Evolutionary conservation across 2,113 vertebrate species (phyloP), one percentile per base, ranked within the genome.

Genomic region (Alexandromys fortis): DNA sequence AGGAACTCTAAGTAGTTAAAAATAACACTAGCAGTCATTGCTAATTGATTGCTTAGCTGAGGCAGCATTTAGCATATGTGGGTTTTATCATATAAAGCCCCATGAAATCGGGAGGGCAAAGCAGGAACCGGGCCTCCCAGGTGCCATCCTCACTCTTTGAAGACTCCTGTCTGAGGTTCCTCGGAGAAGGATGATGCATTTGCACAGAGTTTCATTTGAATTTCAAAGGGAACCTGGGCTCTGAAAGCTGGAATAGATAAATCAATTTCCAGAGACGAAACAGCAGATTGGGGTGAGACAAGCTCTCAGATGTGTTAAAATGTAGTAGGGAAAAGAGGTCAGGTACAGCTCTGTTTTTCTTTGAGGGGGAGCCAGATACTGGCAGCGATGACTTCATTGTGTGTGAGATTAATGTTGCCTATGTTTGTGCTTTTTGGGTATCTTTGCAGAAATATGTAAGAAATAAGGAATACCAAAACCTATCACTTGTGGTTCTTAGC

Each of bases 251-350:
- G 45, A 24, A 16, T 28, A 83, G 90, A 93, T 63, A 83, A 96
- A 85, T 91, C 81, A 82, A 47, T 96, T 96, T 94, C 72, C 90
- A 67, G 95, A 96, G 79, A 92, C 94, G 88, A 95, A 96, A 94
- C 49, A 38, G 42, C 78, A 26, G 91, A 93, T 94, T 28, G 87
- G 93, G 94, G 47, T 35, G 87, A 72, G 45, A 33, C n/a, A 89
- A 47, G 45, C 67, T 95, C 86, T 96, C 67, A 70, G 42, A 79
- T 90, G 72, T 90, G 58, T 92, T 92, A 88, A 92, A 93, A 77
- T 96, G 77, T 92, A 93, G 79, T 82, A 75, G 87, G 58, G 83
- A 87, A 47, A 55, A 42, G 55, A 76, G 28, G 47, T 93, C 28
- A 95, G 58, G 88, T 63, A 38, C 24, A 73, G 16, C 52, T 95